Evolutionary conservation across 2,888 invertebrate genomes (phyloP), one percentile per base, ranked within the genome.

Genomic region (Aethes cnicana): DNA sequence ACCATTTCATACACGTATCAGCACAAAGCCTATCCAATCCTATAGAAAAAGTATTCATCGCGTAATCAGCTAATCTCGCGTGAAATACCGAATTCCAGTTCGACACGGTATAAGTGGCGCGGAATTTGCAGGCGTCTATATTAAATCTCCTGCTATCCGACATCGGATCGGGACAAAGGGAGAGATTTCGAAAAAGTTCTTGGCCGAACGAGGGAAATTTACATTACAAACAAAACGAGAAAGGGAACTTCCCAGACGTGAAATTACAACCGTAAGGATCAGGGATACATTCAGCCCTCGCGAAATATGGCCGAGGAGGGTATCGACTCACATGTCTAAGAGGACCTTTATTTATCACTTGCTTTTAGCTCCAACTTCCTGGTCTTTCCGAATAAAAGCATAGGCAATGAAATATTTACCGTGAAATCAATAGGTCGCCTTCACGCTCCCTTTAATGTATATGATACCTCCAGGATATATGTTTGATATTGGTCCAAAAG

Each of bases 141-240:
- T 75, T 75, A 77, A 79, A 79, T 79, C 77, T 77, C 65, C 67
- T 63, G 65, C 70, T 78, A 76, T 80, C 77, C 69, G 66, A 72
- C 69, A 71, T 72, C 64, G 68, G 68, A 75, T 74, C 73, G 66
- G 73, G 72, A 77, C 77, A 77, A 79, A 70, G 70, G 74, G 68
- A 68, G 63, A 68, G 68, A 74, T 77, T 72, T 70, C 64, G 64
- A 61, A 64, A 58, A 67, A 74, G 68, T 72, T 75, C 67, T 67
- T 64, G 67, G 70, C 59, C 66, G 68, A 70, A 72, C 68, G 71
- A 74, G 69, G 69, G 68, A 74, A 81, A 81, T 80, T 79, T 81
- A 77, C 79, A 80, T 80, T 73, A 75, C 77, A 78, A 79, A 77
- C 72, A 78, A 71, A 74, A 72, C 72, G 64, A 68, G 72, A 74